Evolutionary conservation across 1,140 invertebrate species (phyloP).

Genomic region (Drosophila neocordata): DNA sequence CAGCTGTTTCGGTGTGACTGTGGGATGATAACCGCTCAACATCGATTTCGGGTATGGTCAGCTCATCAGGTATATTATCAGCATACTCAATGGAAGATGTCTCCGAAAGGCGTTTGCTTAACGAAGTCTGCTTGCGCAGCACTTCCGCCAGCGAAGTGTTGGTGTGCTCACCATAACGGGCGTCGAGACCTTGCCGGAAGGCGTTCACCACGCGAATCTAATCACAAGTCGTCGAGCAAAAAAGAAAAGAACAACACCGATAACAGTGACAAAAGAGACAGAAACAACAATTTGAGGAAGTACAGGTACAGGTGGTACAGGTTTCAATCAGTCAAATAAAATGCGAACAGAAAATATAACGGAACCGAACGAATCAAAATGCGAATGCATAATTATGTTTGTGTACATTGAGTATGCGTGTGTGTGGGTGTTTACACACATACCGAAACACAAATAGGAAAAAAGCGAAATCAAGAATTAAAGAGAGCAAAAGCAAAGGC

Average conservation of each 20-base stretch:
- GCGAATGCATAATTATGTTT: slow-evolving; percentile 16
- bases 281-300: slow-evolving; percentile 50
- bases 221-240: slow-evolving; percentile 47
- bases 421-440: slow-evolving; percentile 6
- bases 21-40: slow-evolving; percentile 94
- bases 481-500: slow-evolving; percentile 20
- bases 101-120: slow-evolving; percentile 94
- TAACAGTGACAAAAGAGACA: slow-evolving; percentile 67
- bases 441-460: slow-evolving; percentile 13
- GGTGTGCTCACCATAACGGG: slow-evolving; percentile 95
- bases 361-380: slow-evolving; percentile 13
- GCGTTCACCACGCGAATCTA: slow-evolving; percentile 99
- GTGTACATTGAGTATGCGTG: slow-evolving; percentile 16
- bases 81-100: slow-evolving; percentile 96
- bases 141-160: slow-evolving; percentile 94
- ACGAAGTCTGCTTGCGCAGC: slow-evolving; percentile 94
- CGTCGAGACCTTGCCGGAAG: slow-evolving; percentile 98
- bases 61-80: slow-evolving; percentile 93
- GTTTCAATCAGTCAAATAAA: slow-evolving; percentile 36
- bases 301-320: slow-evolving; percentile 23
- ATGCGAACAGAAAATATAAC: slow-evolving; percentile 25
- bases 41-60: slow-evolving; percentile 94
- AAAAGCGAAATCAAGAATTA: background rate
- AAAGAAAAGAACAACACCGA: slow-evolving; percentile 71
- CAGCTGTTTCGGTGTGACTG: slow-evolving; percentile 96